Evolutionary conservation across 2,888 invertebrate species (phyloP).

Genomic region (Papilio elwesi): DNA sequence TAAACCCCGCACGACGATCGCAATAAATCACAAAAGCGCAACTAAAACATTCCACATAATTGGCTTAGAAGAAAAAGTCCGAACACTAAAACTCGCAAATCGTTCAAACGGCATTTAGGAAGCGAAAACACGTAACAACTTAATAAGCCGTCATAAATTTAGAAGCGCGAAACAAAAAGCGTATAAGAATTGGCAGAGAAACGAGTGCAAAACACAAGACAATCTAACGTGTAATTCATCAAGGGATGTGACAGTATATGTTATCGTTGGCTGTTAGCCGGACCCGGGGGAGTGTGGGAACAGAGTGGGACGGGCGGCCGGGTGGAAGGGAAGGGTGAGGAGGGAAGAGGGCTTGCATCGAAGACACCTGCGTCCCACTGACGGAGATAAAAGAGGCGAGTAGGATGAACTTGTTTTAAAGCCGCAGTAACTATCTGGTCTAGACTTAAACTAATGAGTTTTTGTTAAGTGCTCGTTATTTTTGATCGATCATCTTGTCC

Average conservation of each 20-base stretch:
- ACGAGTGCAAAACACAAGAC: constrained; percentile 62
- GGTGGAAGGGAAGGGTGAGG: constrained; percentile 44
- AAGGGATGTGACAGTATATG: constrained; percentile 75
- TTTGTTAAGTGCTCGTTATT: constrained; percentile 56
- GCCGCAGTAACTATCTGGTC: constrained; percentile 66
- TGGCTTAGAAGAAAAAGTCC: constrained; percentile 25
- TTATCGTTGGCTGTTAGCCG: constrained; percentile 57
- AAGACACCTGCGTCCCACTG: constrained; percentile 70
- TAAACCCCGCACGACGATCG: constrained; percentile 7
- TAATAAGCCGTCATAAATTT: constrained; percentile 34
- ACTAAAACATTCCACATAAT: constrained; percentile 26
- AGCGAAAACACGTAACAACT: constrained; percentile 29
- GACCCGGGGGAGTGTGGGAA: constrained; percentile 45
- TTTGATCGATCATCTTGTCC: constrained; percentile 55
- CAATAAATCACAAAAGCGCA: constrained; percentile 27
- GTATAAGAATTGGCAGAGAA: constrained; percentile 27
- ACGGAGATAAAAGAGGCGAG: constrained; percentile 64
- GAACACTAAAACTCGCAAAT: not conserved
- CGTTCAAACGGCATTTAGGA: constrained; percentile 18
- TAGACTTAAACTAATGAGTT: constrained; percentile 68
- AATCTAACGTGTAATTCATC: constrained; percentile 81
- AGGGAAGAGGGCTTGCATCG: constrained; percentile 49
- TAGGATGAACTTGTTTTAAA: constrained; percentile 69
- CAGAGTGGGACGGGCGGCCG: constrained; percentile 41
- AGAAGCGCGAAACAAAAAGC: constrained; percentile 26